Evolutionary conservation across 2,113 vertebrate genomes (phyloP), one percentile per base, ranked within the genome.

Genomic region (Cebus imitator): DNA sequence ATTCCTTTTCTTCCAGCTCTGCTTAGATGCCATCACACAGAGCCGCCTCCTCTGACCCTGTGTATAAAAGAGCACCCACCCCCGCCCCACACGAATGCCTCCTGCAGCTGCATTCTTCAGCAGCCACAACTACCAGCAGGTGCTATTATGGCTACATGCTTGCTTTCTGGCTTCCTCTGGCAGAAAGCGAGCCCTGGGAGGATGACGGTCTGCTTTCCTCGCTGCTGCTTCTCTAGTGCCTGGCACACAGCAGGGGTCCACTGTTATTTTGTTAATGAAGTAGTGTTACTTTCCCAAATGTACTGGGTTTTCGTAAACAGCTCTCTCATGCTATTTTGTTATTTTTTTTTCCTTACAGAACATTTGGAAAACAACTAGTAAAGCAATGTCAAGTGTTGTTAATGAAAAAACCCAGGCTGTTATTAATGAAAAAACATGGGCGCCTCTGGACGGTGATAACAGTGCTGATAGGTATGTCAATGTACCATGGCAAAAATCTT

Each of bases 181-280:
- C 6, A 12, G 27, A 50, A 20, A 0, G 1, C 1, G 6, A 45
- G 45, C 48, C 14, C 21, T 1, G 8, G 21, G 20, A 6, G 12
- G 35, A n/a, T 18, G 48, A 14, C 11, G 0, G 6, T 9, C 16
- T 43, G 20, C 50, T 88, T 58, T 78, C 50, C 57, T 40, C 2
- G 0, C 12, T 16, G 27, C 35, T 16, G 4, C 11, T 18, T 45
- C 23, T 32, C 40, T 37, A 8, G 8, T 7, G 30, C 23, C 48
- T 16, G 20, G 35, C 17, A 8, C 13, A 3, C 3, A 75, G 57
- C 32, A 40, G 20, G 6, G 6, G 13, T 40, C 40, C 40, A 13
- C n/a, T 37, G 32, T 64, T 11, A 3, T 48, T 72, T 27, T 58
- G 12, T 4, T 43, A 43, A n/a, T 3, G 18, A 50, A 32, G 11